phyloP scores from a whole-genome alignment of 2,888 invertebrate genomes.

The Tinea semifulvella region DNA sequence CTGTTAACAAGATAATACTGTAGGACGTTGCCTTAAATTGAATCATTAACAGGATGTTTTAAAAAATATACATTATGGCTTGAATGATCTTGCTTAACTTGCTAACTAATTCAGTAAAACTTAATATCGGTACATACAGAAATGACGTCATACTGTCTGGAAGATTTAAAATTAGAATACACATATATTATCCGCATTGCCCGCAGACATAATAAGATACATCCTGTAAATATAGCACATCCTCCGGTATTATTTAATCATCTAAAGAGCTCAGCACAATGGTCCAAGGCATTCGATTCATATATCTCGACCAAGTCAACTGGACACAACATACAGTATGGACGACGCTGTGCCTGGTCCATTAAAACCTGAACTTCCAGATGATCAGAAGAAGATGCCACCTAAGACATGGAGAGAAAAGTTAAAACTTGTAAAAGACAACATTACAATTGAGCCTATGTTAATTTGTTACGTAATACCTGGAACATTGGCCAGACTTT shows the following conservation, averaged over 20 bases:
- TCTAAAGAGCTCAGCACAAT: neutral
- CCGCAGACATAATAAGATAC: conserved; percentile 4
- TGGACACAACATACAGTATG: no score
- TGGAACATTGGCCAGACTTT: conserved; percentile 64
- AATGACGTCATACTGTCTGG: no score
- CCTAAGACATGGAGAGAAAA: conserved; percentile 30
- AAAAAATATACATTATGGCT: no score
- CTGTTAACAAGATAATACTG: no score
- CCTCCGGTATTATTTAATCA: neutral
- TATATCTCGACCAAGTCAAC: no score
- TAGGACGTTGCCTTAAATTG: no score
- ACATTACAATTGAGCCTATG: conserved; percentile 63
- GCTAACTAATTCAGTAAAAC: no score
- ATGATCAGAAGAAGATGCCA: conserved; percentile 22
- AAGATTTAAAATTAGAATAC: neutral
- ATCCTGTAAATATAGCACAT: conserved; percentile 1
- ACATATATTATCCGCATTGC: no score
- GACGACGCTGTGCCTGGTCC: neutral
- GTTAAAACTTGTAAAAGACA: conserved; percentile 34
- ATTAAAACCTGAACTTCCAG: neutral
- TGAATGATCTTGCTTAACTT: no score
- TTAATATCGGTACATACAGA: no score
- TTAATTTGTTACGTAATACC: conserved; percentile 61
- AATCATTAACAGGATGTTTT: no score
- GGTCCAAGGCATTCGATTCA: no score